These are phyloP conservation scores for Premnoplex brunnescens DNA, from an alignment of 2,797 vertebrate species.

Conservation along the genomic window DNA sequence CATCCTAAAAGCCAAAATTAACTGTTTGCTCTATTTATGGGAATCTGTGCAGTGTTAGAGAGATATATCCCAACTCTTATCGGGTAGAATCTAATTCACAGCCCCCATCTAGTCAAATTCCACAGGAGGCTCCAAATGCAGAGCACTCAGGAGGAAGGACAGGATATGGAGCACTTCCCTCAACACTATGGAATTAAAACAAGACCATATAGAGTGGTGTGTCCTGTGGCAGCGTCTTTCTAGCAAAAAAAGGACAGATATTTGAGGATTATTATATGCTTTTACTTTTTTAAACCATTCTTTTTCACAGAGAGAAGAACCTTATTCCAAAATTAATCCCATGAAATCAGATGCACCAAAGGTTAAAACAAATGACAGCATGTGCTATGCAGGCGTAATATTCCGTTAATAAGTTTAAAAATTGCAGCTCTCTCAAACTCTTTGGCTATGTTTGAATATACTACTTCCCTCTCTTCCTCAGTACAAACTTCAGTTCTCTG, in stretches of 20 bases:
- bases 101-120: background rate
- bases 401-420: background rate
- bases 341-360: background rate
- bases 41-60: background rate
- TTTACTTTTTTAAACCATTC: background rate
- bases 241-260: background rate
- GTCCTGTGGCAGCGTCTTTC: background rate
- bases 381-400: background rate
- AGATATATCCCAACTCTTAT: background rate
- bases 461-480: background rate
- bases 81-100: background rate
- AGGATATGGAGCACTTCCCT: background rate
- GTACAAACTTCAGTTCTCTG: background rate
- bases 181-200: background rate
- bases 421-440: background rate
- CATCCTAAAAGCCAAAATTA: background rate
- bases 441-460: background rate
- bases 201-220: fast-evolving
- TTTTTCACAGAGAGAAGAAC: background rate
- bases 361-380: background rate
- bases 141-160: background rate
- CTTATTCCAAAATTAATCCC: background rate
- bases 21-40: background rate
- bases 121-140: background rate
- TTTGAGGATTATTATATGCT: background rate